Conservation (phyloP, 23 tunicate genomes). For the Halocynthia aurantium region DNA sequence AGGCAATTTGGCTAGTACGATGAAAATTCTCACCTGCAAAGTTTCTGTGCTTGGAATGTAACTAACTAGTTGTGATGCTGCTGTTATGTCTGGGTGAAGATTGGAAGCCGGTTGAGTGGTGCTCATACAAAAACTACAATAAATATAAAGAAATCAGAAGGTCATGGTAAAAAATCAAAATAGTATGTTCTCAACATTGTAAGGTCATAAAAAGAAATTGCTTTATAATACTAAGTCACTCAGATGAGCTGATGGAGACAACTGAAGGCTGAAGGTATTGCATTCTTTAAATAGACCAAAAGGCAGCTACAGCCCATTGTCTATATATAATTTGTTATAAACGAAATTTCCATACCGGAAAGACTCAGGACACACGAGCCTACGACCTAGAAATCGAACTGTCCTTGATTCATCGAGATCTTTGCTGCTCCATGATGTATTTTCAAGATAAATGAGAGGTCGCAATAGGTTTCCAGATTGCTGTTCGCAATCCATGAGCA, state of each 20-base stretch:
- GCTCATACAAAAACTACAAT: constrained; percentile 62
- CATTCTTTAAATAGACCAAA: too few relatives aligned
- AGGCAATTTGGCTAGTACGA: background rate
- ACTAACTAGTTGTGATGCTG: constrained; percentile 78
- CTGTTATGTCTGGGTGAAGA: constrained; percentile 68
- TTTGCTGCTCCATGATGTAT: constrained; percentile 41
- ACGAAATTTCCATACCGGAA: constrained; percentile 28
- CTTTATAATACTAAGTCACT: too few relatives aligned
- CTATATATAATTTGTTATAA: too few relatives aligned
- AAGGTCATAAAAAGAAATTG: too few relatives aligned
- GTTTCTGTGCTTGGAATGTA: constrained; percentile 74
- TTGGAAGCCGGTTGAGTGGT: constrained; percentile 49
- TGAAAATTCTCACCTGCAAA: constrained; percentile 39
- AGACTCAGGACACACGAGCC: constrained; percentile 72
- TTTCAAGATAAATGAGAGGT: constrained; percentile 74
- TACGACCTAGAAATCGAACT: constrained; percentile 59
- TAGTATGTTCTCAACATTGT: too few relatives aligned
- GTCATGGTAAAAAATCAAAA: too few relatives aligned
- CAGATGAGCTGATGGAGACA: too few relatives aligned
- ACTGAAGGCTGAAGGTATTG: too few relatives aligned
- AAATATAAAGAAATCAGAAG: background rate
- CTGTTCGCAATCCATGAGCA: constrained; percentile 85
- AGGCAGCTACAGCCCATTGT: too few relatives aligned
- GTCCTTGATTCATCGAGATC: constrained; percentile 62
- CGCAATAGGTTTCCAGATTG: constrained; percentile 82